These are phyloP conservation scores for Microtus pennsylvanicus DNA, from an alignment of 2,113 vertebrate genomes.

Conservation along the genomic window DNA sequence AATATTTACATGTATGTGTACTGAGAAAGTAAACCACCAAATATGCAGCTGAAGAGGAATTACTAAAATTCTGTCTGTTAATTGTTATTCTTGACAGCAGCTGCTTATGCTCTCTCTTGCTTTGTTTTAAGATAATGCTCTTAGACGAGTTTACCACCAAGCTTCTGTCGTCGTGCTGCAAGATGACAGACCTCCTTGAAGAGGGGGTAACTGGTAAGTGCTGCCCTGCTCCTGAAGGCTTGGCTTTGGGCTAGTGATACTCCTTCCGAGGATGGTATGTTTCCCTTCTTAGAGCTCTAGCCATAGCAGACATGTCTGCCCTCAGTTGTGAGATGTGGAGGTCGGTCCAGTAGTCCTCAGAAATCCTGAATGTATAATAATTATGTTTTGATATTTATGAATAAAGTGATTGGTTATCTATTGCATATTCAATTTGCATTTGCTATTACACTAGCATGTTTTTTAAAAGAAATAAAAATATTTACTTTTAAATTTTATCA, in stretches of 20 bases:
- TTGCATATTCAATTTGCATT: background rate
- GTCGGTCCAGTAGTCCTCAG: background rate
- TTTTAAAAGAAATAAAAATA: background rate
- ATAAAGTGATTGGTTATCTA: background rate
- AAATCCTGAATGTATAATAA: background rate
- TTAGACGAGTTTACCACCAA: conserved; percentile 96
- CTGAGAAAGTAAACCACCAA: conserved; percentile 10
- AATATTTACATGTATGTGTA: background rate
- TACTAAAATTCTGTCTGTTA: background rate
- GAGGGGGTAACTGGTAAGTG: conserved; percentile 92
- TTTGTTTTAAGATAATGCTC: conserved; percentile 92
- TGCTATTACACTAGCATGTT: background rate
- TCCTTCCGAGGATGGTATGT: conserved; percentile 33
- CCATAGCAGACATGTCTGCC: background rate
- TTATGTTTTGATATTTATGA: conserved; percentile 13
- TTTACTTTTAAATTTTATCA: background rate
- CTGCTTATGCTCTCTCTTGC: conserved; percentile 40
- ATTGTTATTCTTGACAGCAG: conserved; percentile 30
- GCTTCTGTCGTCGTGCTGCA: conserved; percentile 96
- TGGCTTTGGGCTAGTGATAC: conserved; percentile 7
- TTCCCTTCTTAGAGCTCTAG: conserved; percentile 2
- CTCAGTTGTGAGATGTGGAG: background rate
- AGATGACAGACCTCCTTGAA: conserved; percentile 95
- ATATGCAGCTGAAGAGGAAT: background rate
- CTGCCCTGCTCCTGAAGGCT: background rate